Base-by-base conservation (phyloP, 2,113 vertebrate genomes). In the Lates calcarifer region DNA sequence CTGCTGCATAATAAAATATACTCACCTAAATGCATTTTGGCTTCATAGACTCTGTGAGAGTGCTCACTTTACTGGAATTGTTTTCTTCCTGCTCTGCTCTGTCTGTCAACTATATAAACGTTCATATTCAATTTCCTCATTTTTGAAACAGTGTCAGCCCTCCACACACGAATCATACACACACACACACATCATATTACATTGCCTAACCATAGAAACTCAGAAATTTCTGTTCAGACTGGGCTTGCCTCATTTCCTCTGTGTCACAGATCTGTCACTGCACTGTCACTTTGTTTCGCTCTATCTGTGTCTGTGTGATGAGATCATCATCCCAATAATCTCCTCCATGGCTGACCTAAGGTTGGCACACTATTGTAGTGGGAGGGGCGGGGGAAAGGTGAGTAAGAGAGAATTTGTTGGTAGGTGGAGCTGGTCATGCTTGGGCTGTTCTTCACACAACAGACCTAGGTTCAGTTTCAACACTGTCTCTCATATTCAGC, bases 331-430 rank as follows among this genome's bases (percentile, higher is more conserved):
- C 56, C 43, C 55, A n/a, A 5, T 80, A 51, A 79, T 71, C 67
- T 88, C 77, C 53, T 45, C 72, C 74, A 68, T 75, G 51, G 69
- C 60, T 85, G 83, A 75, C 74, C 75, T 53, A 14, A 12, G 24
- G 20, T 33, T 73, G 79, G 74, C 51, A 22, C 10, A 12, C 33
- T 31, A 28, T 39, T 12, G 0, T 10, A 33, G 26, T 17, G 31
- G 37, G 55, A 57, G 60, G 83, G 37, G 55, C 53, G 60, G 83
- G 55, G 69, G 33, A 79, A 81, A 60, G 83, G 76, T 87, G 71
- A 84, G 63, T 55, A 18, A 61, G 53, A 68, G 64, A 58, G 31
- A 69, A 62, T 66, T 37, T 70, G 24, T 33, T 43, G 69, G 67
- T 66, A 18, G 67, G 45, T 33, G 35, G 63, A 65, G 86, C 45